These are phyloP conservation scores for Elgaria multicarinata DNA, from an alignment of 2,113 vertebrate species.

Conservation along the genomic window DNA sequence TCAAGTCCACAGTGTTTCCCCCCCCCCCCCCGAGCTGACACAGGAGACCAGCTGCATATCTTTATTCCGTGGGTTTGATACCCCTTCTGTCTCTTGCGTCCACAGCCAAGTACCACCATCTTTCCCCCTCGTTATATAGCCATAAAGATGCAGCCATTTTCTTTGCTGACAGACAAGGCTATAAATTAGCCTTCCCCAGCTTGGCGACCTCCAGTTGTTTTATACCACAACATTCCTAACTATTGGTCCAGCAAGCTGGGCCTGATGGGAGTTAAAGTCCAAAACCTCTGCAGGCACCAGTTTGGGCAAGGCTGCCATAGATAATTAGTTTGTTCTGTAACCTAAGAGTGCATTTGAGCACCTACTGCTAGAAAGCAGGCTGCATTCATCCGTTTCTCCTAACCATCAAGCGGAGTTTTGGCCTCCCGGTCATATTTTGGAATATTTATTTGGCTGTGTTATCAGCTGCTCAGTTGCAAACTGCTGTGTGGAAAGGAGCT, in stretches of 20 bases:
- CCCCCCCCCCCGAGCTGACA: background rate
- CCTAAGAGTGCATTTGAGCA: background rate
- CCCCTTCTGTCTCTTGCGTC: background rate
- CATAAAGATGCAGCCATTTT: background rate
- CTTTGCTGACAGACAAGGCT: background rate
- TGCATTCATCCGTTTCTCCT: background rate
- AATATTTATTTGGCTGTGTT: background rate
- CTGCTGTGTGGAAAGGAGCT: background rate
- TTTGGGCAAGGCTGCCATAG: no score
- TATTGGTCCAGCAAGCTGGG: no score
- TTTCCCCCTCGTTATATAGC: background rate
- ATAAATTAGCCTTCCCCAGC: background rate
- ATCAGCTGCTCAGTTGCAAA: background rate
- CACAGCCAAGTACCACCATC: background rate
- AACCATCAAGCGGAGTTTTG: background rate
- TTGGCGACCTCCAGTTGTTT: no score
- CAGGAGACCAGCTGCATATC: background rate
- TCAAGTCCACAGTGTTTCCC: background rate
- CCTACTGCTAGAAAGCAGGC: background rate
- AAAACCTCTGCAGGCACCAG: no score
- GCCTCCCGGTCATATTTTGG: background rate
- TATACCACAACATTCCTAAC: no score
- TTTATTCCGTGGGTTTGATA: background rate
- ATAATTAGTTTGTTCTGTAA: background rate
- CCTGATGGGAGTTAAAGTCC: no score